Evolutionary conservation across 1,140 invertebrate species (phyloP), one percentile per base, ranked within the genome.

Genomic region (Anagrus nilaparvatae): DNA sequence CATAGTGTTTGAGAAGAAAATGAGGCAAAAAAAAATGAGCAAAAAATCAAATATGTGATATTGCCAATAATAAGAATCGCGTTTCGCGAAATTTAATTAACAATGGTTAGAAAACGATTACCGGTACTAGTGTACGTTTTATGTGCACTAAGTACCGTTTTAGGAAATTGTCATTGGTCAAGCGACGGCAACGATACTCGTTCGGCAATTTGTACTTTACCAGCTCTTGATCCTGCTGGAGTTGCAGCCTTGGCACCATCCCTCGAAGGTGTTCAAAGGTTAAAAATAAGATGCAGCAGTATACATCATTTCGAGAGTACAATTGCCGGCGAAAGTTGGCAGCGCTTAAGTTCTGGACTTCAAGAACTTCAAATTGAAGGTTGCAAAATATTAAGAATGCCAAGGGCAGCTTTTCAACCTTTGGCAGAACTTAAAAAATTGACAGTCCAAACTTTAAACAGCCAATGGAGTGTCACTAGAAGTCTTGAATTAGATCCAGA

Each of bases 361-460:
- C 78, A 82, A 54, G 78, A 83, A 24, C 64, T 92, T 5, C 65
- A 71, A 24, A 74, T 92, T 52, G 77, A 77, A 46, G 77, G 78
- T 25, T 93, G 89, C 62, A 90, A 91, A 60, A 67, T 91, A 9
- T 62, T 86, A 5, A 72, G 78, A 43, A 61, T 92, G 50, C 82
- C 86, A 12, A 71, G 78, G 25, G 78, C 81, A 37, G 77, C 83
- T 3, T 87, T 92, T 56, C 74, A 80, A 52, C 82, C 82, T 14
- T 63, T 91, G n/a, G 67, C 64, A 38, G 79, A 84, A 27, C 65
- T 91, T 18, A 86, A 83, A 56, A 74, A 74, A 31, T 67, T 92
- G 9, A 73, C 74, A 12, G 65, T 93, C 19, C 79, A 79, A 50
- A 84, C 85, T 3, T 72, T 75, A 38, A 91, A 92, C 57, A 70